phyloP scores from a whole-genome alignment of 2,113 vertebrate species.

The Urocolius indicus region DNA sequence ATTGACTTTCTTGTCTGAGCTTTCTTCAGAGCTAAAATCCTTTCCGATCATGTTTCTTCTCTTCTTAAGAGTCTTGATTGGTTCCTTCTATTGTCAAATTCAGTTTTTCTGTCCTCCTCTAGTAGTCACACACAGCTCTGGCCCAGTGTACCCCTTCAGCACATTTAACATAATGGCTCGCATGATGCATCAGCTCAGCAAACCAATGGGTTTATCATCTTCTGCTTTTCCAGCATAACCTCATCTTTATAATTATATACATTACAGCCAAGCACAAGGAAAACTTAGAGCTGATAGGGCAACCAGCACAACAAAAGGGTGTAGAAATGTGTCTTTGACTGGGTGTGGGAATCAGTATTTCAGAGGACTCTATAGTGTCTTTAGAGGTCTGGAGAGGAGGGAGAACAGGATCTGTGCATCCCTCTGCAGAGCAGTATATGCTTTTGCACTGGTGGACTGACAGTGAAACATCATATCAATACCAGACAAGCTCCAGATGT shows the following conservation, averaged over 20 bases:
- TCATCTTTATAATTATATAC: background rate
- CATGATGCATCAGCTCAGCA: background rate
- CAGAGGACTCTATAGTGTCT: background rate
- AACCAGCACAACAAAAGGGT: background rate
- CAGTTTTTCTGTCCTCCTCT: background rate
- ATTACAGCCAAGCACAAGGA: background rate
- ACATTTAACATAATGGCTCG: background rate
- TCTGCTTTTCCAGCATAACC: background rate
- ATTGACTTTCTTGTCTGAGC: background rate
- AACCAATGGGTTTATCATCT: background rate
- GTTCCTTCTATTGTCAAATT: background rate
- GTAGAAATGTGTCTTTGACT: background rate
- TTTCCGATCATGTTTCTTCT: background rate
- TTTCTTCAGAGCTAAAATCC: background rate
- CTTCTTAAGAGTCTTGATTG: background rate
- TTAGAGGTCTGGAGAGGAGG: background rate
- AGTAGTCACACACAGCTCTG: background rate
- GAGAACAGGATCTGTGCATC: background rate
- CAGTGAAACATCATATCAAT: background rate
- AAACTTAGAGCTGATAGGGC: background rate
- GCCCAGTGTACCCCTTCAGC: background rate
- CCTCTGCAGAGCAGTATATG: background rate
- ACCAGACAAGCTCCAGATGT: constrained; percentile 19
- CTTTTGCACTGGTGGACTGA: background rate
- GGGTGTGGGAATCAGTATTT: background rate